phyloP scores from a whole-genome alignment of 2,888 invertebrate genomes.

The Cosmia pyralina region DNA sequence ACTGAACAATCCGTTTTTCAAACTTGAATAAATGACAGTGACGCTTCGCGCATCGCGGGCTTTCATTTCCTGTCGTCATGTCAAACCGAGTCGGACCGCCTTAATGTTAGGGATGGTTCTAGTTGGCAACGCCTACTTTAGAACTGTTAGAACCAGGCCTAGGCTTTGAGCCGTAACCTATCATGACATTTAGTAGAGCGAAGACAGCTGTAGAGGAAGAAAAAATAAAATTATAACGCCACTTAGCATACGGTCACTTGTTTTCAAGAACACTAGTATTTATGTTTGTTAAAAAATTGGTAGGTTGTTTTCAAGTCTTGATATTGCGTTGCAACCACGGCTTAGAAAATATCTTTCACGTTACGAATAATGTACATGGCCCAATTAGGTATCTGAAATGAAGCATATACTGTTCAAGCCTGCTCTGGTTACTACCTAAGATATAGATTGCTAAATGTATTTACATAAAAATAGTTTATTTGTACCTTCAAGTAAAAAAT shows the following conservation, averaged over 20 bases:
- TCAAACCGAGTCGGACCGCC: slow-evolving; percentile 43
- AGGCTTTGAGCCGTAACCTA: slow-evolving; percentile 55
- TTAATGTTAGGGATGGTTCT: slow-evolving; percentile 62
- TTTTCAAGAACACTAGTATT: background rate
- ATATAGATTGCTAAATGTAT: background rate
- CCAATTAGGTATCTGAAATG: background rate
- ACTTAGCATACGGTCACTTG: slow-evolving; percentile 21
- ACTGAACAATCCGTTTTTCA: slow-evolving; percentile 28
- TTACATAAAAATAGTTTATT: background rate
- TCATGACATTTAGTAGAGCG: slow-evolving; percentile 52
- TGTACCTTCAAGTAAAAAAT: no score
- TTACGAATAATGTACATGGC: background rate
- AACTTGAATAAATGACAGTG: slow-evolving; percentile 26
- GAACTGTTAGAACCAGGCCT: slow-evolving; percentile 53
- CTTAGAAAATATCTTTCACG: background rate
- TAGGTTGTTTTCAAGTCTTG: background rate
- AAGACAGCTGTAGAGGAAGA: slow-evolving; percentile 19
- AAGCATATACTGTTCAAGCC: background rate
- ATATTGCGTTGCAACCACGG: background rate
- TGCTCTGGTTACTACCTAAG: background rate
- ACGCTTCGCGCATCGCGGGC: slow-evolving; percentile 50
- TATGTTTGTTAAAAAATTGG: slow-evolving; percentile 6
- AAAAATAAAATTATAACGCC: slow-evolving; percentile 16
- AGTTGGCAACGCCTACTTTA: slow-evolving; percentile 47
- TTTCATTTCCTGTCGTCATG: slow-evolving; percentile 53